Evolutionary conservation across 2,888 invertebrate genomes (phyloP).

Genomic region (Shargacucullia verbasci): DNA sequence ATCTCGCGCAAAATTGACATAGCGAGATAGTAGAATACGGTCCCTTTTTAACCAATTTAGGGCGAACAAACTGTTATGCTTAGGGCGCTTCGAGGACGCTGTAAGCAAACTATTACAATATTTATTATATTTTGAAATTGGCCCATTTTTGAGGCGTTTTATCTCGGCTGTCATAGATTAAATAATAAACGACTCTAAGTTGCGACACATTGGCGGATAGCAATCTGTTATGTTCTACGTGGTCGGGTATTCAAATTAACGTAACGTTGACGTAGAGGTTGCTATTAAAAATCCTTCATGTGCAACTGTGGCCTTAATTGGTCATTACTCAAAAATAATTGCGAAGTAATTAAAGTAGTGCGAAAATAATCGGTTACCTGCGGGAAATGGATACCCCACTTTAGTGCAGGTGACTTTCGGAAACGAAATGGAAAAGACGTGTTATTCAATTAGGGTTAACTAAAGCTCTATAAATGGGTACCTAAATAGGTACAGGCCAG

Average conservation of each 20-base stretch:
- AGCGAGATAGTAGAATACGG: conserved; percentile 78
- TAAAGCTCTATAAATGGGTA: neutral
- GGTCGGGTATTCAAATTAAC: conserved; percentile 65
- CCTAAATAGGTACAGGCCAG: too few species aligned
- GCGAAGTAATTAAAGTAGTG: conserved; percentile 32
- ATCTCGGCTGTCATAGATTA: conserved; percentile 74
- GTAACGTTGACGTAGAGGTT: conserved; percentile 50
- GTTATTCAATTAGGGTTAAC: neutral
- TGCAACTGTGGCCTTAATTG: conserved; percentile 47
- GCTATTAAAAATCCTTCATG: conserved; percentile 52
- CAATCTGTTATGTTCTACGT: conserved; percentile 63
- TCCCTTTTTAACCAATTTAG: conserved; percentile 79
- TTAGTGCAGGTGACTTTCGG: neutral
- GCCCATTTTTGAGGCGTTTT: conserved; percentile 73
- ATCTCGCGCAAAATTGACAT: conserved; percentile 74
- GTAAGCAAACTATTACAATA: conserved; percentile 77
- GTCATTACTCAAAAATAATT: conserved; percentile 47
- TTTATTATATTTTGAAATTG: conserved; percentile 87
- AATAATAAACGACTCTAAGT: conserved; percentile 69
- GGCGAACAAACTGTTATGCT: conserved; percentile 82
- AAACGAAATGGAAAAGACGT: conserved; percentile 8
- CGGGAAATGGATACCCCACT: conserved; percentile 11
- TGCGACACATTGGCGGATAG: conserved; percentile 65
- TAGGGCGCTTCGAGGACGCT: conserved; percentile 75
- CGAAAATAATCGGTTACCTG: conserved; percentile 18